These are phyloP conservation scores for Melangyna quadrimaculata DNA, from an alignment of 2,888 invertebrate genomes.

Conservation along the genomic window DNA sequence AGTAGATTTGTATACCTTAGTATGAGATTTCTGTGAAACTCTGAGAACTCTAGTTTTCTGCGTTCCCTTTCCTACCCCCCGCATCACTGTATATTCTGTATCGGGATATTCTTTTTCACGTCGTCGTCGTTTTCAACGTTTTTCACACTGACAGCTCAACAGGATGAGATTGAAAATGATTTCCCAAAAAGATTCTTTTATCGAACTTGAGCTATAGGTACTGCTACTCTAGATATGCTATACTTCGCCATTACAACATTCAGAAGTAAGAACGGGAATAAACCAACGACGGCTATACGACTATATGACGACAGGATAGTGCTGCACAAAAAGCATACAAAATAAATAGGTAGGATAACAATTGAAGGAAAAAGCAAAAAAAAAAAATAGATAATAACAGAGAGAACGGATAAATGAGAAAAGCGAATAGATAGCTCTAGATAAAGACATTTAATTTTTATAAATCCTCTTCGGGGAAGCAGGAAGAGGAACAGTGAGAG, in stretches of 20 bases:
- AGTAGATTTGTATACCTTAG: too few species aligned
- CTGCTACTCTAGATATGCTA: too few species aligned
- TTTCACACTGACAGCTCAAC: slow-evolving; percentile 39
- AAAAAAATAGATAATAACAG: not conserved
- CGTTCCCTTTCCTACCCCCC: not conserved
- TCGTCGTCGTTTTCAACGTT: not conserved
- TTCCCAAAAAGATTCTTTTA: slow-evolving; percentile 50
- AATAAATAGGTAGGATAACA: slow-evolving; percentile 7
- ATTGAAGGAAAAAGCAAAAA: not conserved
- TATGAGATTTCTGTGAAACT: not conserved
- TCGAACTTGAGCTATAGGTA: not conserved
- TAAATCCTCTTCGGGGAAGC: slow-evolving; percentile 57
- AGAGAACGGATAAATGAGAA: slow-evolving; percentile 3
- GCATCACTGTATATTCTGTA: not conserved
- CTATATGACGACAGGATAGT: too few species aligned
- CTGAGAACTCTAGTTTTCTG: not conserved
- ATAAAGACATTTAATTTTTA: slow-evolving; percentile 63
- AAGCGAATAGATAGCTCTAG: slow-evolving; percentile 35
- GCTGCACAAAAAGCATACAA: not conserved
- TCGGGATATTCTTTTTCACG: not conserved
- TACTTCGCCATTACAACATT: not conserved
- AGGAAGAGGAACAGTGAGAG: slow-evolving; percentile 39
- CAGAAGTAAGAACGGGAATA: not conserved
- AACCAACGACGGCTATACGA: not conserved
- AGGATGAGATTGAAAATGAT: slow-evolving; percentile 59